Percentiles rank a stretch among this genome's conserved stretches.
phyloP scores from a whole-genome alignment of 2,888 invertebrate genomes.

The Lampropteryx suffumata region DNA sequence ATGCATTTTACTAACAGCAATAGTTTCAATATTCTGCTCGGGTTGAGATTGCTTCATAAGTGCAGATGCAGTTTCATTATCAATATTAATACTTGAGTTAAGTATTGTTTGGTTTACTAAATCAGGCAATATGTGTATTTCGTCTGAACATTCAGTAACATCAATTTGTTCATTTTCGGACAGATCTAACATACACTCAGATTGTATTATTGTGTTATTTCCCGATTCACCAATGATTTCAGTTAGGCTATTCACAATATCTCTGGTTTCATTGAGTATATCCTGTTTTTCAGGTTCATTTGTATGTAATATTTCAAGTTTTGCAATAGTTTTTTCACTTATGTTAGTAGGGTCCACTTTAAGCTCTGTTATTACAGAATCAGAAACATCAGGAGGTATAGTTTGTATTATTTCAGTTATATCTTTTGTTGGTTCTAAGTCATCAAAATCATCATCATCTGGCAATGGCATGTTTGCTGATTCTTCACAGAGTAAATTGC shows the following conservation, averaged over 20 bases:
- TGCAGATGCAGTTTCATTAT: conserved; percentile 1
- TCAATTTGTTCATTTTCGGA: conserved; percentile 26
- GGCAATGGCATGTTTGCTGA: conserved; percentile 18
- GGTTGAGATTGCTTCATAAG: background rate
- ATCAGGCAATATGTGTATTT: conserved; percentile 37
- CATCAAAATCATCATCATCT: conserved; percentile 52
- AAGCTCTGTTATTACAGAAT: conserved; percentile 4
- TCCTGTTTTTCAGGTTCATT: conserved; percentile 5
- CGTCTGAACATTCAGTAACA: conserved; percentile 33
- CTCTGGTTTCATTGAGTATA: conserved; percentile 15
- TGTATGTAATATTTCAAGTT: background rate
- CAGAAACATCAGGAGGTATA: conserved; percentile 2
- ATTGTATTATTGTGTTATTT: conserved; percentile 3
- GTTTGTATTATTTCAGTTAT: background rate
- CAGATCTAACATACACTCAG: background rate
- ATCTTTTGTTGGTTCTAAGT: conserved; percentile 31
- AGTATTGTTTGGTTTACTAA: conserved; percentile 37
- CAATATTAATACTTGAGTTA: conserved; percentile 14
- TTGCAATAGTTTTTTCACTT: conserved; percentile 1
- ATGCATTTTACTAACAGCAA: background rate
- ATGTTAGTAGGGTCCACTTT: background rate
- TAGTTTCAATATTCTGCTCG: background rate
- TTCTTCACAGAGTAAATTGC: conserved; percentile 1
- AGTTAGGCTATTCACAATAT: conserved; percentile 13
- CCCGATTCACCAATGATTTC: conserved; percentile 17